Percentiles rank a stretch among this genome's conserved stretches.
phyloP scores from a whole-genome alignment of 2,797 vertebrate genomes.

The Loriculus beryllinus region DNA sequence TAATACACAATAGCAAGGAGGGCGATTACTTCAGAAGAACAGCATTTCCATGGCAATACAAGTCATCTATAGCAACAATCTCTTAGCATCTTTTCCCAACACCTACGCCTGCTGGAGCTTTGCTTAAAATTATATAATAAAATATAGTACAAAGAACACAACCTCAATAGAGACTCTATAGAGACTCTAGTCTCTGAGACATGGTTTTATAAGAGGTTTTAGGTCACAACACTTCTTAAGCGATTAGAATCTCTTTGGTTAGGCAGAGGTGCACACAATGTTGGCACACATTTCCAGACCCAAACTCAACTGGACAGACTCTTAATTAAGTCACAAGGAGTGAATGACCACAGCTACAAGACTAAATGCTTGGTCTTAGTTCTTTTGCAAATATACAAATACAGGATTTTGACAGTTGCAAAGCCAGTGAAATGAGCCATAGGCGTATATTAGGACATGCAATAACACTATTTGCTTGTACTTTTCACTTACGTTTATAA shows the following conservation, averaged over 20 bases:
- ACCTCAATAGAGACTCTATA: not conserved
- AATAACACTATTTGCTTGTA: not conserved
- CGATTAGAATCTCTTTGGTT: not conserved
- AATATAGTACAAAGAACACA: not conserved
- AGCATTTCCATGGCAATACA: slow-evolving; percentile 44
- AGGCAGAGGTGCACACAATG: not conserved
- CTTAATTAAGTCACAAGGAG: not conserved
- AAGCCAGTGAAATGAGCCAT: not conserved
- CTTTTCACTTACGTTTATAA: not conserved
- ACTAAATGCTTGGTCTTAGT: not conserved
- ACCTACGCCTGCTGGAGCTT: not conserved
- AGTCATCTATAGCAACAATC: not conserved
- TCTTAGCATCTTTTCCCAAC: not conserved
- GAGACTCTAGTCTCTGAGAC: not conserved
- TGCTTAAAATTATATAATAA: not conserved
- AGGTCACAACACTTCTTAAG: not conserved
- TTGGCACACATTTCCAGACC: not conserved
- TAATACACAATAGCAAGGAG: not conserved
- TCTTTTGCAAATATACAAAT: not conserved
- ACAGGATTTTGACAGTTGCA: not conserved
- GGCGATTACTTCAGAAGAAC: not conserved
- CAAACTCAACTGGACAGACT: not conserved
- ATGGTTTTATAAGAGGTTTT: not conserved
- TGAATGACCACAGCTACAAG: not conserved
- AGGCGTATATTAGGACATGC: not conserved